Evolutionary conservation across 2,888 invertebrate species (phyloP), one percentile per base, ranked within the genome.

Genomic region (Drosophila meridionalis): DNA sequence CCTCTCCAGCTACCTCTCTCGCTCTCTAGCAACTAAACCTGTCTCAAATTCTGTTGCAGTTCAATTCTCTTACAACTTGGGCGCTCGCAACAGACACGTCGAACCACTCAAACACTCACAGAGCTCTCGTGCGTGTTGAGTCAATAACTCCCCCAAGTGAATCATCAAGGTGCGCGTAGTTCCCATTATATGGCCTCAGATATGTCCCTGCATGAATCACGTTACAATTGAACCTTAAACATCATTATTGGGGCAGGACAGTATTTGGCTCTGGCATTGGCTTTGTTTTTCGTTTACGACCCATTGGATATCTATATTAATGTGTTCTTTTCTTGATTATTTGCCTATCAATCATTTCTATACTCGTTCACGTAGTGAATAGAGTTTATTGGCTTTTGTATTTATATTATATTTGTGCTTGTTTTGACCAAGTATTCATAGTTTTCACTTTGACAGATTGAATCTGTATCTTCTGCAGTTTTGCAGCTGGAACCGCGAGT

Each of bases 211-310:
- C 11, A 55, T 75, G 74, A 75, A 11, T 75, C 74, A 75, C 14
- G 4, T 53, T 43, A 55, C 62, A 26, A 34, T 36, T 52, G 7
- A 4, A 20, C 12, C 20, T 3, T 7, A 34, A 36, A 20, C 20
- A 20, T 36, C 36, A 8, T 30, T 30, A 72, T 75, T 75, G 58
- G 55, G 73, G 61, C 65, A 75, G 78, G 61, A 52, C 28, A 30
- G 55, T 40, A 28, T 40, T 40, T 8, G 40, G 7, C 36, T 7
- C 8, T 7, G 34, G 7, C 32, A 3, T 8, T 1, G 40, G 11
- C 11, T 12, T 20, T 20, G 20, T 20, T 20, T 20, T 20, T n/a
- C 26, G 6, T 12, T 26, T 26, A 12, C 53, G 20, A 26, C 26
- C 20, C 36, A 26, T 36, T 53, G 20, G 11, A 53, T 36, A 52